Conservation (phyloP, 2,113 vertebrate species). For the Maccullochella peelii region DNA sequence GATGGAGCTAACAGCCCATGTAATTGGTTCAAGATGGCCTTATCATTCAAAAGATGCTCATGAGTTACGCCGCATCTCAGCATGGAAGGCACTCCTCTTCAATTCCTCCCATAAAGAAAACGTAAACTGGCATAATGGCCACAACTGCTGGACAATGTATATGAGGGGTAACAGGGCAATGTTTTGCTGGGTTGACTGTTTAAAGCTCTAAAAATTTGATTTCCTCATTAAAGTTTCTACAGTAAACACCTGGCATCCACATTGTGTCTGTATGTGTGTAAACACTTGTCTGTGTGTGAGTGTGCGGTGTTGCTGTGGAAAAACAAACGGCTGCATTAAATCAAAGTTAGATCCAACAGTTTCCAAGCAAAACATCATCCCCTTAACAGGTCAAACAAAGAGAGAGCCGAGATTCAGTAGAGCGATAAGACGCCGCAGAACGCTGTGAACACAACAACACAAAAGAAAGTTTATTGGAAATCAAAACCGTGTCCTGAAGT, state of each 20-base stretch:
- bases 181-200: background rate
- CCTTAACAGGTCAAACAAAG: slow-evolving; percentile 26
- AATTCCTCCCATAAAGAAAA: slow-evolving; percentile 21
- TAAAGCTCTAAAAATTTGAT: slow-evolving; percentile 17
- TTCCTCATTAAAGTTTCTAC: slow-evolving; percentile 14
- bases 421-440: background rate
- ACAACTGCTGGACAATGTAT: slow-evolving; percentile 9
- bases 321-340: slow-evolving; percentile 28
- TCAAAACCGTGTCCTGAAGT: slow-evolving; percentile 8
- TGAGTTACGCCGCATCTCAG: slow-evolving; percentile 7
- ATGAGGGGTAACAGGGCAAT: background rate
- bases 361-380: slow-evolving; percentile 34
- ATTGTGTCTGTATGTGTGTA: slow-evolving; percentile 8
- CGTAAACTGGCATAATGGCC: slow-evolving; percentile 9
- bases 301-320: background rate
- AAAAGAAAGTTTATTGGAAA: slow-evolving; percentile 30
- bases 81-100: slow-evolving; percentile 15
- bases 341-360: slow-evolving; percentile 3
- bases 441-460: background rate
- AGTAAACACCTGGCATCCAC: slow-evolving; percentile 8
- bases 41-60: slow-evolving; percentile 63
- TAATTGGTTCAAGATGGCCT: slow-evolving; percentile 78
- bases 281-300: background rate
- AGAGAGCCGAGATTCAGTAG: background rate
- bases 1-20: slow-evolving; percentile 69